phyloP scores from a whole-genome alignment of 2,888 invertebrate genomes.

The Lacanobia wlatinum region DNA sequence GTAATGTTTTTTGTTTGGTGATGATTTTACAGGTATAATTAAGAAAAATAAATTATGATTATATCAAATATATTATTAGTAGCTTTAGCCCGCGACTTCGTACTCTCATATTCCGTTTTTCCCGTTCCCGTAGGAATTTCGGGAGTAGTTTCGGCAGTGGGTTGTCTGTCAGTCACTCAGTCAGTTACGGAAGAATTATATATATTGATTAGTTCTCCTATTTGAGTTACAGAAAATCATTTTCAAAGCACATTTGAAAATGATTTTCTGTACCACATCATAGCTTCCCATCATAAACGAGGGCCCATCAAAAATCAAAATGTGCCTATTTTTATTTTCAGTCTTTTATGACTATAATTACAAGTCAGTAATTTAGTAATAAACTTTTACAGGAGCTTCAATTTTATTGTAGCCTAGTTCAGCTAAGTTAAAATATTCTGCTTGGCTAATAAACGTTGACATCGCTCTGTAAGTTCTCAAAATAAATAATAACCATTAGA shows the following conservation, averaged over 20 bases:
- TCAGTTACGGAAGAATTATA: no score
- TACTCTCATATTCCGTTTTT: no score
- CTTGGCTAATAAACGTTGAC: background rate
- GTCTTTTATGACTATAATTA: background rate
- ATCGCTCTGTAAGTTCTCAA: constrained; percentile 26
- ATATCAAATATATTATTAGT: no score
- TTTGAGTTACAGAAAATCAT: background rate
- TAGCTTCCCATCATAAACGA: background rate
- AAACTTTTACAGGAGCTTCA: background rate
- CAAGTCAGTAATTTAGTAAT: background rate
- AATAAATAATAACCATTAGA: constrained; percentile 27
- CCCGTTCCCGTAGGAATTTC: no score
- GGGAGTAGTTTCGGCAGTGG: no score
- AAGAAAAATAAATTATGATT: no score
- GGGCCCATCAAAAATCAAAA: no score
- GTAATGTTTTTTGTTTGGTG: background rate
- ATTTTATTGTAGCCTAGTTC: constrained; percentile 1
- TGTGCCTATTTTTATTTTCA: background rate
- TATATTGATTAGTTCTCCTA: background rate
- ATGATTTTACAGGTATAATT: no score
- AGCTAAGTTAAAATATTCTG: constrained; percentile 3
- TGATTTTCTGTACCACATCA: no score
- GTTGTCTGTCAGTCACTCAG: no score
- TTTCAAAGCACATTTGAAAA: background rate
- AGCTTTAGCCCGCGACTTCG: no score